phyloP scores from a whole-genome alignment of 2,797 vertebrate genomes.

The Malurus splendens region DNA sequence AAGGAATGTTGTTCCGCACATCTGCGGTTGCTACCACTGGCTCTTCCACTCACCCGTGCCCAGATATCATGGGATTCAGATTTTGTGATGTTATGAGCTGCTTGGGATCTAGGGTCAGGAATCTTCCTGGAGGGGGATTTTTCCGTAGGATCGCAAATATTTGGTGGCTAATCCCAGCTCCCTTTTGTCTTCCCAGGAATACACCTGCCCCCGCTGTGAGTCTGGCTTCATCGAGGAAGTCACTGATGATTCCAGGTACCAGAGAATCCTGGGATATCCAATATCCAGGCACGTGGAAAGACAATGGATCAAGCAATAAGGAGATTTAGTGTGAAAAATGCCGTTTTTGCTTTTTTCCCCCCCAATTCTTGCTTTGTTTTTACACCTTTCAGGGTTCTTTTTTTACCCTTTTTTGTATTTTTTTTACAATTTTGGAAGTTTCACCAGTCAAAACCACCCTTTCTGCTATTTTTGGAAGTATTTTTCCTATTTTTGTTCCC shows the following conservation, averaged over 20 bases:
- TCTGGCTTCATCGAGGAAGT: slow-evolving; percentile 97
- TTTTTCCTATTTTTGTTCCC: no score
- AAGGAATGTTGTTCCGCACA: rapidly evolving
- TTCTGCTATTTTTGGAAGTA: background rate
- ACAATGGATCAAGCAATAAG: background rate
- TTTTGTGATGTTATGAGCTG: background rate
- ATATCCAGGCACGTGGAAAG: background rate
- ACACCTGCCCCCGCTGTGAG: slow-evolving; percentile 92
- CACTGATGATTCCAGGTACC: slow-evolving; percentile 88
- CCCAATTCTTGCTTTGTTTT: background rate
- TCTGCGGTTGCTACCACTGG: rapidly evolving
- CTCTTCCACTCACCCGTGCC: rapidly evolving
- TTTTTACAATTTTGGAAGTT: background rate
- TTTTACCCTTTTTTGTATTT: background rate
- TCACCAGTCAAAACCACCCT: background rate
- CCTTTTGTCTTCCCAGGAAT: slow-evolving; percentile 77
- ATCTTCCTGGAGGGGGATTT: background rate
- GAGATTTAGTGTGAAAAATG: background rate
- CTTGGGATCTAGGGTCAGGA: no score
- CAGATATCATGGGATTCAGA: rapidly evolving
- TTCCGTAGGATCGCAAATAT: background rate
- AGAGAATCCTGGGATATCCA: background rate
- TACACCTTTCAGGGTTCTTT: background rate
- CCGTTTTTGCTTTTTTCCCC: background rate
- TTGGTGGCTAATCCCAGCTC: background rate